Conservation (phyloP, 2,888 invertebrate species). For the Hyppa rectilinea region DNA sequence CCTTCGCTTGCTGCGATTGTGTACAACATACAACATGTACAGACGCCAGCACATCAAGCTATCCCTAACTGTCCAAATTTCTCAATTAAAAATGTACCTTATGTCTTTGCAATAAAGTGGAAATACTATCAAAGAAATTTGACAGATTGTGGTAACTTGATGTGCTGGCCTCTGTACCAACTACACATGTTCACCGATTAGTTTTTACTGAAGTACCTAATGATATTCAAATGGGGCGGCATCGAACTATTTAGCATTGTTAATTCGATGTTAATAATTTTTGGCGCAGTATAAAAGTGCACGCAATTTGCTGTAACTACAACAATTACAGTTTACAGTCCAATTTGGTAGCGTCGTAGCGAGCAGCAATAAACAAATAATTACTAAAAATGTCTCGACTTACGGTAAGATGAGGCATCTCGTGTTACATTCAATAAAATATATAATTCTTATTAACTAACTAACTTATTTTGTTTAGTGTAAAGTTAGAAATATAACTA, state of each 20-base stretch:
- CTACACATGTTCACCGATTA: constrained; percentile 64
- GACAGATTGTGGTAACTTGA: no score
- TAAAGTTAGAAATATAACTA: background rate
- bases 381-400: constrained; percentile 82
- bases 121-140: no score
- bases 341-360: constrained; percentile 77
- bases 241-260: constrained; percentile 85
- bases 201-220: constrained; percentile 78
- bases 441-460: background rate
- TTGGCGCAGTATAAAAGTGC: constrained; percentile 88
- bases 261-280: constrained; percentile 87
- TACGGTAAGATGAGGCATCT: constrained; percentile 80
- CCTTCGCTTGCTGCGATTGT: constrained; percentile 55
- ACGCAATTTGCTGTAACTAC: constrained; percentile 76
- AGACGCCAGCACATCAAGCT: no score
- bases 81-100: no score
- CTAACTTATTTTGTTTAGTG: background rate
- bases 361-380: constrained; percentile 64
- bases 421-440: background rate
- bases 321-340: constrained; percentile 80
- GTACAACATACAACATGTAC: constrained; percentile 62
- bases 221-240: constrained; percentile 88
- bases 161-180: no score
- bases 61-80: no score
- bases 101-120: no score